These are phyloP conservation scores for Oligia fasciuncula DNA, from an alignment of 2,888 invertebrate species.

Conservation along the genomic window DNA sequence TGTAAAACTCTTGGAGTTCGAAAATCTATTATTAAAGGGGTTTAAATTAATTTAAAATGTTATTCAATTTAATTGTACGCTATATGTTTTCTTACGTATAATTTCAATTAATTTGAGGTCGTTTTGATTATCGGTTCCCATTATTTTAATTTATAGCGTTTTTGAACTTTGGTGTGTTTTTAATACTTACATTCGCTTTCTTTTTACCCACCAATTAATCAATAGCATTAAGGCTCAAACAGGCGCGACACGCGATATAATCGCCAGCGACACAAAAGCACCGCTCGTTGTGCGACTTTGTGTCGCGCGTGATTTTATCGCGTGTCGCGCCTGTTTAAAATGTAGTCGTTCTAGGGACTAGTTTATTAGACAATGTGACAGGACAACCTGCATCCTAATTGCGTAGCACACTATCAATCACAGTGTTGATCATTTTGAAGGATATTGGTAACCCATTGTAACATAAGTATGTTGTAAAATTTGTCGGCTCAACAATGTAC, in stretches of 20 bases:
- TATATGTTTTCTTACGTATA: conserved; percentile 44
- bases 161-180: conserved; percentile 23
- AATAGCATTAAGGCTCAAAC: background rate
- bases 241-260: no score
- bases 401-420: background rate
- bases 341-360: background rate
- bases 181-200: conserved; percentile 15
- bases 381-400: background rate
- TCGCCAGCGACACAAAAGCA: no score
- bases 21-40: conserved; percentile 38
- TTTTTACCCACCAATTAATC: conserved; percentile 7
- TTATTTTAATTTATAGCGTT: conserved; percentile 45
- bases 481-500: background rate
- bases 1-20: conserved; percentile 33
- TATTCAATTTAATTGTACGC: conserved; percentile 50
- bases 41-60: conserved; percentile 46
- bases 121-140: conserved; percentile 22
- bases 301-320: no score
- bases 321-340: background rate
- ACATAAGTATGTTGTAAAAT: background rate
- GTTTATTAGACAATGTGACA: background rate
- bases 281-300: no score
- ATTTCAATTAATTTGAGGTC: conserved; percentile 46
- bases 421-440: background rate
- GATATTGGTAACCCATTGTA: background rate